Conservation (phyloP, 2,888 invertebrate species). For the Aphodius granarius region DNA sequence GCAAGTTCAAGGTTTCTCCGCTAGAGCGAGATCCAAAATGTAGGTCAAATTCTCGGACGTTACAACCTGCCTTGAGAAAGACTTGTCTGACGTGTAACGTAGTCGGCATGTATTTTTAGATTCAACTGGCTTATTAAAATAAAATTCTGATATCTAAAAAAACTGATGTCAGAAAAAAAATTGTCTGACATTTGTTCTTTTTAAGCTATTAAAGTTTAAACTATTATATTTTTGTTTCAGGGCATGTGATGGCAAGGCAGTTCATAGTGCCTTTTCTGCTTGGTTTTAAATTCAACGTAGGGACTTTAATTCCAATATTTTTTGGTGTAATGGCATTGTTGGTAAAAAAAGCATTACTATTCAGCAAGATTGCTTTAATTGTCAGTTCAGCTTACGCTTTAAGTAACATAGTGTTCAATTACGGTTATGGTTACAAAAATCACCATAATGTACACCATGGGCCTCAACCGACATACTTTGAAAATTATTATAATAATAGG, state of each 20-base stretch:
- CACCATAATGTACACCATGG: slow-evolving; percentile 39
- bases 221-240: no score
- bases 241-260: slow-evolving; percentile 69
- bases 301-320: slow-evolving; percentile 72
- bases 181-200: no score
- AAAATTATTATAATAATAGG: slow-evolving; percentile 24
- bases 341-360: slow-evolving; percentile 75
- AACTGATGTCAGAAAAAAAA: background rate
- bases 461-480: slow-evolving; percentile 30
- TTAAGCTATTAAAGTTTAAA: no score
- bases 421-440: background rate
- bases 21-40: slow-evolving; percentile 22
- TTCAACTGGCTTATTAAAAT: background rate
- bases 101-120: slow-evolving; percentile 17
- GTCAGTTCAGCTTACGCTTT: slow-evolving; percentile 70
- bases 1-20: slow-evolving; percentile 30
- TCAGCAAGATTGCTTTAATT: slow-evolving; percentile 74
- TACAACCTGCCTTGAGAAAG: background rate
- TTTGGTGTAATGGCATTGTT: slow-evolving; percentile 71
- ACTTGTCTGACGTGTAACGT: background rate
- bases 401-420: slow-evolving; percentile 51
- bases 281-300: slow-evolving; percentile 78
- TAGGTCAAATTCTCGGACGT: slow-evolving; percentile 13
- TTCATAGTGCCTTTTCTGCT: slow-evolving; percentile 76
- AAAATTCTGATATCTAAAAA: no score